Base-by-base conservation (phyloP, 2,888 invertebrate genomes). In the Anorthoa munda region DNA sequence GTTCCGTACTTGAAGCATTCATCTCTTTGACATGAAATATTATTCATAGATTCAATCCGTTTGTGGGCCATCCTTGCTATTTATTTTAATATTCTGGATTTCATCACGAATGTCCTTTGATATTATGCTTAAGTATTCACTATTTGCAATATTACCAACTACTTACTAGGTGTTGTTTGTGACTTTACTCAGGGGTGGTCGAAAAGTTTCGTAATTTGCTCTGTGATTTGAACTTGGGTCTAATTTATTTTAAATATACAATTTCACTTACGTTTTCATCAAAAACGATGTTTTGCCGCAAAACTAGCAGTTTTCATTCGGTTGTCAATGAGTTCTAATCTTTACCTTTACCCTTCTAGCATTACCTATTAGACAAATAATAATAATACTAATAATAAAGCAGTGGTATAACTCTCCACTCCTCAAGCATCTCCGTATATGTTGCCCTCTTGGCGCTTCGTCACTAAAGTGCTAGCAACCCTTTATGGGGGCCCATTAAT, bases 31-130 rank as follows among this genome's bases (percentile, higher is more conserved):
- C 70, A 60, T 75, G 55, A 69, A 86, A 82, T 82, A 81, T 79
- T 85, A 85, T 85, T 85, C 85, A 85, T 85, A 69, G 60, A 85
- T 84, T 82, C 82, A 74, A 59, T 69, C 63, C 79, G 51, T 81
- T 71, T 74, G 77, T 68, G 50, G 81, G 65, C 31, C 65, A 79
- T 70, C 55, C 56, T 74, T 66, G 64, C 68, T 68, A 68, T 68
- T 68, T 72, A 68, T 67, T 55, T 60, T 77, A 45, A 53, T 59
- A 58, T 63, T 55, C 48, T 50, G 53, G n/a, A 59, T 73, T 66
- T 73, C 73, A 55, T 48, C n/a, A 58, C 23, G 21, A 67, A 51
- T 23, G 23, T 26, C 53, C 58, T 74, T 69, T 63, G 68, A 66
- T 66, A 48, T 23, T 70, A 66, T 70, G 31, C 51, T 66, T 53